Base-by-base conservation (phyloP, 2,113 vertebrate genomes). In the Chlamydotis undulata region DNA sequence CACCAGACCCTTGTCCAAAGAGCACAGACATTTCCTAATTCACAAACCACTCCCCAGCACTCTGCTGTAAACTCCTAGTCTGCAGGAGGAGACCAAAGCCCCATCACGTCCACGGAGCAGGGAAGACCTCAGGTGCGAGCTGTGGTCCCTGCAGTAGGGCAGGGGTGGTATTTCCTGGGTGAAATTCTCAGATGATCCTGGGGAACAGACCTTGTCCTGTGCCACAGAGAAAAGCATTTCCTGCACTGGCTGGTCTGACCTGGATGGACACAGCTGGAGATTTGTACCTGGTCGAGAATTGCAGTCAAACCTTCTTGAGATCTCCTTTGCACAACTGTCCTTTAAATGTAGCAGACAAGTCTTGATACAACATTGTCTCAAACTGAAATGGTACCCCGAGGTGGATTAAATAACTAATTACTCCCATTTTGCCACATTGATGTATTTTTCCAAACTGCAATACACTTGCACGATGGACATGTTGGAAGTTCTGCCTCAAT, bases 31-130 rank as follows among this genome's bases (percentile, higher is more conserved):
- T 33, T 75, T 86, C n/a, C 37, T 8, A 55, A 21, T 17, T 53
- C 52, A 31, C n/a, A 55, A 41, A 50, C 2, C 31, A 4, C 22
- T 57, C 57, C 68, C 80, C 31, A 71, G 29, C 22, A 25, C 24
- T 37, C n/a, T 53, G 56, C 33, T 37, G 8, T 14, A 22, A 37
- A 3, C n/a, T 55, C 37, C 37, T 15, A 21, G 26, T 25, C 50
- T 65, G n/a, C 68, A 75, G 47, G 33, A 82, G 43, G 13, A 83
- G 67, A 63, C 6, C 56, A 6, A 41, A 0, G 1, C 10, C 26
- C 56, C 25, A 4, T 12, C 24, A 8, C 0, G 1, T 33, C 21
- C 50, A 41, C 0, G 28, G 56, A 88, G 56, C 67, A 50, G 77
- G 73, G 52, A n/a, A 24, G 31, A 39, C 5, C 4, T 31, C 39